Evolutionary conservation across 2,113 vertebrate species (phyloP).

Genomic region (Junco hyemalis): DNA sequence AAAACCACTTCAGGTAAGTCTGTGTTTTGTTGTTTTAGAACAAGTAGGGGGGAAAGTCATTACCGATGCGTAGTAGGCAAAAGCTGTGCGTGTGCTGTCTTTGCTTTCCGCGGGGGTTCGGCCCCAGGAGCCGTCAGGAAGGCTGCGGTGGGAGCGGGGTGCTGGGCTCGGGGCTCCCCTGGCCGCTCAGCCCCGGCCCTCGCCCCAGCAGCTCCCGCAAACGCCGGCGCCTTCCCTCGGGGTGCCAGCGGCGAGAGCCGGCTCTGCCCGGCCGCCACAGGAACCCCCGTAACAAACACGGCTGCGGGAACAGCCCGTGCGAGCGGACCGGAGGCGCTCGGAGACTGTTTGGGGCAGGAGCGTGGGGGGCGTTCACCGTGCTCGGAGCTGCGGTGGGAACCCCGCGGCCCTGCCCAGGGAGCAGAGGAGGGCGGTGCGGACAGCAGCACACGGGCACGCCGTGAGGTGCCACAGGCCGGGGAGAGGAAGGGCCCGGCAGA

Average conservation of each 20-base stretch:
- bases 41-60: not conserved
- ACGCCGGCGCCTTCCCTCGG: not conserved
- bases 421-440: not conserved
- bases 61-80: not conserved
- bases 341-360: too few species aligned
- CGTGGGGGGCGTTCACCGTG: rapidly evolving
- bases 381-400: rapidly evolving
- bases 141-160: not conserved
- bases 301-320: not conserved
- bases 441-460: rapidly evolving
- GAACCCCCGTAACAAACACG: rapidly evolving
- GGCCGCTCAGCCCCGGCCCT: not conserved
- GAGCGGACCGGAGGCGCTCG: not conserved
- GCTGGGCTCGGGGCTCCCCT: not conserved
- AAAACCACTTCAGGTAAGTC: constrained; percentile 31
- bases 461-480: not conserved
- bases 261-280: not conserved
- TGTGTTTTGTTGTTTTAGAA: constrained; percentile 11
- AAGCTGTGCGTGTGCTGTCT: not conserved
- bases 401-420: not conserved
- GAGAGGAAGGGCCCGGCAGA: not conserved
- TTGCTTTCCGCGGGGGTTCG: not conserved
- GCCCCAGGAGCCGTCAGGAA: not conserved
- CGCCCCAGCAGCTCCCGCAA: not conserved
- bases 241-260: too few species aligned